Base-by-base conservation (phyloP, 2,113 vertebrate species). In the Hemiprocne comata region DNA sequence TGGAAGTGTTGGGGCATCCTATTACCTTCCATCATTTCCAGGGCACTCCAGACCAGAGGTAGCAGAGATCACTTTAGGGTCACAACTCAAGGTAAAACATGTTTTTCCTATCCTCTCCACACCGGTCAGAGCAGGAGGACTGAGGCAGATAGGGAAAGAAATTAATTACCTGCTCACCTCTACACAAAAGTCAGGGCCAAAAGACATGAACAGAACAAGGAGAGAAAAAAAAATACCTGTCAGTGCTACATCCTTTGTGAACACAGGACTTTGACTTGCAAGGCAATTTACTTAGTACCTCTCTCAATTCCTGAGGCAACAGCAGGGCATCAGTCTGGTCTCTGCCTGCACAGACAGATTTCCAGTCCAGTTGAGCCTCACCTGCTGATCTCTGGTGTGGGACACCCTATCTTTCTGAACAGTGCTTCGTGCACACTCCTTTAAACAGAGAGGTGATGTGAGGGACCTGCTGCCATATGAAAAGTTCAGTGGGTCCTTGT, bases 261-360 rank as follows among this genome's bases (percentile, higher is more conserved):
- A 66, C 28, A 38, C 4, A 70, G 46, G 11, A 17, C 31, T 60
- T 26, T 1, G 0, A 7, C 29, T 40, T 1, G 1, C 17, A 28
- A 62, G 55, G 70, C 40, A 34, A 6, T 54, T 46, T 55, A 50
- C 38, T 62, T 13, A 2, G 55, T 38, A 25, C 2, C 12, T 10
- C 36, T 71, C 57, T 18, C 15, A 54, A 31, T 48, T 67, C 78
- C 78, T 23, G 9, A 58, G 57, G 11, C 50, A 82, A 66, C 38
- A 78, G 28, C 48, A 64, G 38, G 31, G 7, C 5, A 1, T 11
- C 42, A 36, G 31, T 44, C 28, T 2, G 0, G 11, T 9, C 60
- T 60, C 36, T 55, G 33, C 55, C 34, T 55, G 33, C 1, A 1
- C 51, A 74, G 55, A 24, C 24, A 54, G 54, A 64, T 48, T 40